Evolutionary conservation across 2,113 vertebrate species (phyloP).

Genomic region (Xiphophorus maculatus): DNA sequence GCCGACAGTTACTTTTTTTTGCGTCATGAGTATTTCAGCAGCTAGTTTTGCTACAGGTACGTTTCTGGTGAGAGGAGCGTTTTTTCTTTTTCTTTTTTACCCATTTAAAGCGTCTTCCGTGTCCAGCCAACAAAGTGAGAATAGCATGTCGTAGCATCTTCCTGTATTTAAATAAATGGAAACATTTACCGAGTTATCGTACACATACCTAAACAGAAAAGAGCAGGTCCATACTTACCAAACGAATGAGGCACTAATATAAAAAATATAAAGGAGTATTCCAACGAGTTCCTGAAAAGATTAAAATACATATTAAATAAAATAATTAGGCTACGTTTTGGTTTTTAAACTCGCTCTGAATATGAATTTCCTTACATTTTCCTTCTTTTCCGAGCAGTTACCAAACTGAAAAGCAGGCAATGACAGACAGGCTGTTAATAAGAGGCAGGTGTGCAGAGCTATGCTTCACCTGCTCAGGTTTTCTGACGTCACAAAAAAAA

Average conservation of each 20-base stretch:
- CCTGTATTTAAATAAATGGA: constrained; percentile 32
- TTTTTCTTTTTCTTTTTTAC: constrained; percentile 26
- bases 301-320: not conserved
- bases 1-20: too few relatives aligned
- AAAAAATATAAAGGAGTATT: constrained; percentile 39
- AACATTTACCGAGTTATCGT: not conserved
- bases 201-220: not conserved
- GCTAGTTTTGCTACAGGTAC: too few relatives aligned
- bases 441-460: constrained; percentile 55
- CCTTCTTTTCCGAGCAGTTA: constrained; percentile 3
- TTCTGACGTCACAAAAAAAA: not conserved
- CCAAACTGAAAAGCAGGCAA: not conserved
- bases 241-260: constrained; percentile 40
- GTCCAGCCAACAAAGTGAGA: constrained; percentile 74
- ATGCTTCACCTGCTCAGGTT: constrained; percentile 12
- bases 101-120: constrained; percentile 23
- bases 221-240: constrained; percentile 52
- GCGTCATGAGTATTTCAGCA: too few relatives aligned
- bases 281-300: constrained; percentile 49
- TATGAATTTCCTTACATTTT: constrained; percentile 48
- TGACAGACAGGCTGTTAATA: constrained; percentile 35
- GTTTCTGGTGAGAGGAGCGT: too few relatives aligned
- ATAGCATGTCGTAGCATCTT: constrained; percentile 36
- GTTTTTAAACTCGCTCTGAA: too few relatives aligned
- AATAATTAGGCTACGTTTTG: too few relatives aligned